phyloP scores from a whole-genome alignment of 1,140 invertebrate species.

The Nymphalis io region DNA sequence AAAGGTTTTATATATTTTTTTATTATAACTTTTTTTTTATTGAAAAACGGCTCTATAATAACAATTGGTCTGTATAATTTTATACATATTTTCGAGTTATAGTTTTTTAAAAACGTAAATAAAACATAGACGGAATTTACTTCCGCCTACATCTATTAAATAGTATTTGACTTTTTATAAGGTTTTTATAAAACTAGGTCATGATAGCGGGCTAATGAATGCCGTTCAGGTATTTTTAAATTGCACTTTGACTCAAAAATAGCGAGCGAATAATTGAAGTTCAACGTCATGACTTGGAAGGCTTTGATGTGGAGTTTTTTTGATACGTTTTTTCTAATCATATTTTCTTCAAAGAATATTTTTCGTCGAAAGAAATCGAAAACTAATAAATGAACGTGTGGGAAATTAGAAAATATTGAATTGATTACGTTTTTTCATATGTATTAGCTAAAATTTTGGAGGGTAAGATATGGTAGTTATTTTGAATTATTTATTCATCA shows the following conservation, averaged over 20 bases:
- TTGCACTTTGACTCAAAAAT: constrained; percentile 27
- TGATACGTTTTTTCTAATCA: neutral
- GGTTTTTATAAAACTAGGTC: constrained; percentile 25
- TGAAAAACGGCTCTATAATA: too few species aligned
- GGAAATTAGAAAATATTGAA: neutral
- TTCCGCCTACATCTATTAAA: constrained; percentile 19
- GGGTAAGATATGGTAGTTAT: too few species aligned
- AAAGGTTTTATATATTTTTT: too few species aligned
- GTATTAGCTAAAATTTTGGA: too few species aligned
- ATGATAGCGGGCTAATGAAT: constrained; percentile 19
- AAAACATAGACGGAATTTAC: constrained; percentile 1
- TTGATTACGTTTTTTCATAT: too few species aligned
- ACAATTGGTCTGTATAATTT: too few species aligned
- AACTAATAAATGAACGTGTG: neutral
- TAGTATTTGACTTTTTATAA: constrained; percentile 23
- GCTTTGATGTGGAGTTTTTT: neutral
- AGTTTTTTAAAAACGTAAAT: too few species aligned
- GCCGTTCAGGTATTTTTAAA: constrained; percentile 21
- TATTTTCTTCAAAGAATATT: neutral
- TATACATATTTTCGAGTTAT: too few species aligned
- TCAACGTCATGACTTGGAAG: constrained; percentile 1
- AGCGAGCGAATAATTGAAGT: constrained; percentile 18
- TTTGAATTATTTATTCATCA: too few species aligned
- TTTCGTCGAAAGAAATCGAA: neutral
- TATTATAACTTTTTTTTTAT: too few species aligned